A percentile compares a stretch with the other conserved stretches of the same genome.
Evolutionary conservation across 1,140 invertebrate genomes (phyloP).

Genomic region (Microplitis mediator): DNA sequence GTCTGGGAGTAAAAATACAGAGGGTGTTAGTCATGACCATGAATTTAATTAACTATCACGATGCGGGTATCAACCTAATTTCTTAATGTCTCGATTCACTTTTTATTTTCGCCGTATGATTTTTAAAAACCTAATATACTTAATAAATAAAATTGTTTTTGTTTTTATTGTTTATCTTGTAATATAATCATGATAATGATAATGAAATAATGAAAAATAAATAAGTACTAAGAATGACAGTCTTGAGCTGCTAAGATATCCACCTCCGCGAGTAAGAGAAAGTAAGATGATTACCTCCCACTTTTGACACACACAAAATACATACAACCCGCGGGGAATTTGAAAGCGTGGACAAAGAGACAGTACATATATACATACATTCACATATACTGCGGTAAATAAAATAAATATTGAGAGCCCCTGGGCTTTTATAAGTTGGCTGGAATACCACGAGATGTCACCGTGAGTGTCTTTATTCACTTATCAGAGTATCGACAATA

Average conservation of each 20-base stretch:
- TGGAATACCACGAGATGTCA: constrained; percentile 43
- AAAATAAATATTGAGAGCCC: constrained; percentile 1
- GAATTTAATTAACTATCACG: constrained; percentile 39
- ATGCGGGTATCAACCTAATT: constrained; percentile 18
- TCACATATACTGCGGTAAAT: not conserved
- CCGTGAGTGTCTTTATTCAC: constrained; percentile 29
- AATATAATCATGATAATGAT: too few species aligned
- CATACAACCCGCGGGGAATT: constrained; percentile 36
- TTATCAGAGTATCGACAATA: not conserved
- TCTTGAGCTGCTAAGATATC: not conserved
- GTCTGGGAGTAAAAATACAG: constrained; percentile 27
- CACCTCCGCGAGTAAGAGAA: constrained; percentile 35
- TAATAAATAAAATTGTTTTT: not conserved
- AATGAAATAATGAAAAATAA: not conserved
- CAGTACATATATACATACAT: too few species aligned
- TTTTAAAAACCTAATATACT: too few species aligned
- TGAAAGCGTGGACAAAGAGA: constrained; percentile 40
- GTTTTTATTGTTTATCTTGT: not conserved
- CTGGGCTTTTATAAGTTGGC: not conserved
- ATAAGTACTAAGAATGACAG: not conserved
- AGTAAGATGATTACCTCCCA: constrained; percentile 48
- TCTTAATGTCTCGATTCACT: not conserved
- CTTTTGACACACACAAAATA: constrained; percentile 24
- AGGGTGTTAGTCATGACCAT: constrained; percentile 43
- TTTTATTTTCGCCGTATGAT: not conserved